Evolutionary conservation across 2,797 vertebrate genomes (phyloP).

Genomic region (Nyctibius grandis): DNA sequence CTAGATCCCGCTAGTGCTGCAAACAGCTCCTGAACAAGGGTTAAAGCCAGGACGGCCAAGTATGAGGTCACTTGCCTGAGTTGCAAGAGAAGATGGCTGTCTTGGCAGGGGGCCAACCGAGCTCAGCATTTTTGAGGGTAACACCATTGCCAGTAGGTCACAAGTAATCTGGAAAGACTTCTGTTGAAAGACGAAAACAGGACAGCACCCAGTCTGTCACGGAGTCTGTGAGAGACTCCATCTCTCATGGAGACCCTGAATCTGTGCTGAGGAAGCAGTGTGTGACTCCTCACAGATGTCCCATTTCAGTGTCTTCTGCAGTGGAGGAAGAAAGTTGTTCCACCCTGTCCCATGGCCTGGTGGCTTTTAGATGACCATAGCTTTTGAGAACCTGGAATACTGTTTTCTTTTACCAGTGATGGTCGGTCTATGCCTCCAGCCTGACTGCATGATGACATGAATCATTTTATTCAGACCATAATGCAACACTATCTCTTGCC

Average conservation of each 20-base stretch:
- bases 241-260: background rate
- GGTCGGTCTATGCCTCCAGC: background rate
- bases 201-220: background rate
- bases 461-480: background rate
- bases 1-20: background rate
- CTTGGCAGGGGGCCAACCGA: accelerated
- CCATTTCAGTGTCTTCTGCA: background rate
- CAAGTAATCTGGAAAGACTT: background rate
- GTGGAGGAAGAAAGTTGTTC: background rate
- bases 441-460: background rate
- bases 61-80: background rate
- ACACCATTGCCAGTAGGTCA: background rate
- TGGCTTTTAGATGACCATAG: background rate
- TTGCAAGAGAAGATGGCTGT: background rate
- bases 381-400: background rate
- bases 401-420: background rate
- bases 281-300: background rate
- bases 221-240: background rate
- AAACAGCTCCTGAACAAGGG: background rate
- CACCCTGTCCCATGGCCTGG: background rate
- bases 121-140: background rate
- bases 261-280: background rate
- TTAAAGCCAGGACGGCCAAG: background rate
- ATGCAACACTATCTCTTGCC: background rate
- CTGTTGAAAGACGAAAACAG: background rate